phyloP scores from a whole-genome alignment of 1,140 invertebrate species.

The Aphelinus atriplicis region DNA sequence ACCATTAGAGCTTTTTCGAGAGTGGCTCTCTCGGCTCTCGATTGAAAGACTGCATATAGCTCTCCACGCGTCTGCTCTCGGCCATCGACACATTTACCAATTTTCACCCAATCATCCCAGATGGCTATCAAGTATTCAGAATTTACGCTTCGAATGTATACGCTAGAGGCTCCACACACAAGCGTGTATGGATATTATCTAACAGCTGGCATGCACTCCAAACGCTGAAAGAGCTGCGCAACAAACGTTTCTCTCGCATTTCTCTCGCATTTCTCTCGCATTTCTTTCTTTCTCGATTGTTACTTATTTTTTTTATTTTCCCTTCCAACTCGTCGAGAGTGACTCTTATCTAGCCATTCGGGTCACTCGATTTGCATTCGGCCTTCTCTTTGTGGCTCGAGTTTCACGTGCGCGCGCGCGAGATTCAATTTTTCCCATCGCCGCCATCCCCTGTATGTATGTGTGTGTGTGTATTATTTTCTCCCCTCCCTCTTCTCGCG shows the following conservation, averaged over 20 bases:
- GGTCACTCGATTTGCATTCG: not conserved
- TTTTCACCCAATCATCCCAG: constrained; percentile 13
- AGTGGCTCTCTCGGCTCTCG: too few species aligned
- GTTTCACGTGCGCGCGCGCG: too few species aligned
- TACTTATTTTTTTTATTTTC: not conserved
- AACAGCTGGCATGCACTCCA: constrained; percentile 47
- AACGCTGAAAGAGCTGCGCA: constrained; percentile 35
- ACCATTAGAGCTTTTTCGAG: too few species aligned
- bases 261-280: not conserved
- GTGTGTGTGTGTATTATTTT: too few species aligned
- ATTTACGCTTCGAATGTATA: constrained; percentile 6
- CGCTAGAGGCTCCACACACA: not conserved
- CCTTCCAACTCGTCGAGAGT: not conserved
- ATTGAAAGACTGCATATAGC: too few species aligned
- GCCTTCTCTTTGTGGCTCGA: not conserved
- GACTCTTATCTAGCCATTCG: not conserved
- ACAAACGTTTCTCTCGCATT: constrained; percentile 1
- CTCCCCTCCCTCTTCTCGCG: too few species aligned
- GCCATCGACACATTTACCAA: not conserved
- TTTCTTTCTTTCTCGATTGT: not conserved
- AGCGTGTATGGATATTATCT: constrained; percentile 36
- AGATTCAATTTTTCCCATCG: too few species aligned
- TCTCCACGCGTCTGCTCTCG: too few species aligned
- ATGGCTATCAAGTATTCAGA: constrained; percentile 3
- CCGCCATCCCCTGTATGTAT: too few species aligned